Evolutionary conservation across 2,888 invertebrate species (phyloP), one percentile per base, ranked within the genome.

Genomic region (Sceliomorpha sp.): DNA sequence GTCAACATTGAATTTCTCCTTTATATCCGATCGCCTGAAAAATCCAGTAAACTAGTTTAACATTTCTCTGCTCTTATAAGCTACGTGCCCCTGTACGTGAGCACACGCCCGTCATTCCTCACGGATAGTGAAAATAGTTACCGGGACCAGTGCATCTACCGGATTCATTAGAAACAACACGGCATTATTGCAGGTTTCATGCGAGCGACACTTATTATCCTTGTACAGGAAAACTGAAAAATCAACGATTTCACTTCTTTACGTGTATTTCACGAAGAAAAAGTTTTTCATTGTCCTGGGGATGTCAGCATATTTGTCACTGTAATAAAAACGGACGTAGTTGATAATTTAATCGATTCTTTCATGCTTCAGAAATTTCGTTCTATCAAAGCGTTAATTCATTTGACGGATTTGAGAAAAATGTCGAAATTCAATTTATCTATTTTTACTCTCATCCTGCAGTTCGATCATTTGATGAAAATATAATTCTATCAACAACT

Each of bases 1-100:
- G 67, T 58, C 75, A 78, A 80, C 81, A 83, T 80, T 80, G 83
- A 84, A 87, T 86, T 84, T 87, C 87, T 83, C 86, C 83, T 88
- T 88, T 88, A 88, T 88, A 88, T 82, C 79, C 63, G 72, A 50
- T 55, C 72, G 63, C 53, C 37, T 77, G 82, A 84, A 87, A 85
- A 86, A 86, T 83, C 56, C 74, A 59, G 77, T 59, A 80, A 88
- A 88, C 88, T 87, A 85, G 88, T 88, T 88, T 84, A 78, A 78
- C 85, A 80, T 86, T 86, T 84, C 84, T 77, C 79, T 75, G 73
- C 36, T 76, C 77, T 77, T 78, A 78, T 78, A 80, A 60, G 76
- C 75, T 20, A 3, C 12, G 15, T 63, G 55, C 64, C 64, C 20
- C 36, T 45, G 17, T 42, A 40, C 45, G 50, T 31, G 58, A 17